A percentile compares a stretch with the other conserved stretches of the same genome.
phyloP scores from a whole-genome alignment of 2,797 vertebrate species.

The Betta splendens region DNA sequence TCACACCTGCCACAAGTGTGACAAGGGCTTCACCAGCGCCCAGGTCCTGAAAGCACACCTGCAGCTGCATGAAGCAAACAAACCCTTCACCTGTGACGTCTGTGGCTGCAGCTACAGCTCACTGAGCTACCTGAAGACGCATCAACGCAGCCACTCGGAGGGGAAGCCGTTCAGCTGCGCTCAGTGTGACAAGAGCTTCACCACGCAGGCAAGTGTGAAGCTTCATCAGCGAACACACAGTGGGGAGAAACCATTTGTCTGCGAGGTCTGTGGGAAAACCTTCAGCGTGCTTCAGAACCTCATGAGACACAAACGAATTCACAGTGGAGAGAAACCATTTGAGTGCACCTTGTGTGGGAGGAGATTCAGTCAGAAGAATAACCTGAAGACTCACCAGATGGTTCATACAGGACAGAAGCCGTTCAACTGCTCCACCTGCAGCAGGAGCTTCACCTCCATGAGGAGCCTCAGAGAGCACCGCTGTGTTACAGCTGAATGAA shows the following conservation, averaged over 20 bases:
- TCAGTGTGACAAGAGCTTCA: slow-evolving; percentile 51
- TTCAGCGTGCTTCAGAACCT: slow-evolving; percentile 70
- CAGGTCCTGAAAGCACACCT: slow-evolving; percentile 49
- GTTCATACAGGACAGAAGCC: slow-evolving; percentile 58
- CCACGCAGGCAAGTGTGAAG: slow-evolving; percentile 36
- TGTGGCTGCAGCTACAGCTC: slow-evolving; percentile 69
- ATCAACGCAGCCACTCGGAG: slow-evolving; percentile 60
- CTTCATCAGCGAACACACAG: slow-evolving; percentile 62
- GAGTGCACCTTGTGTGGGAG: slow-evolving; percentile 56
- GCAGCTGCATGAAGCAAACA: slow-evolving; percentile 47
- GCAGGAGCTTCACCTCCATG: slow-evolving; percentile 41
- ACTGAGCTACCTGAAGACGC: slow-evolving; percentile 55
- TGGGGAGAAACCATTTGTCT: slow-evolving; percentile 57
- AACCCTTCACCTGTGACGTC: slow-evolving; percentile 55
- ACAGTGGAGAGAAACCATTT: slow-evolving; percentile 70
- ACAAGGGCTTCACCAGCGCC: slow-evolving; percentile 46
- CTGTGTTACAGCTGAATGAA: slow-evolving; percentile 19
- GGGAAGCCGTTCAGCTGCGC: slow-evolving; percentile 53
- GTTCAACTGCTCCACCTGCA: slow-evolving; percentile 53
- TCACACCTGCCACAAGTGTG: slow-evolving; percentile 48
- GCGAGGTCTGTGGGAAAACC: slow-evolving; percentile 56
- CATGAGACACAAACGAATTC: slow-evolving; percentile 58
- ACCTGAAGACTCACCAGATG: slow-evolving; percentile 63
- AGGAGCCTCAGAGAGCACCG: slow-evolving; percentile 54
- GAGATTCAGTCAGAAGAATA: slow-evolving; percentile 64